These are phyloP conservation scores for Chloroclystis v-ata DNA, from an alignment of 2,888 invertebrate genomes.

Conservation along the genomic window DNA sequence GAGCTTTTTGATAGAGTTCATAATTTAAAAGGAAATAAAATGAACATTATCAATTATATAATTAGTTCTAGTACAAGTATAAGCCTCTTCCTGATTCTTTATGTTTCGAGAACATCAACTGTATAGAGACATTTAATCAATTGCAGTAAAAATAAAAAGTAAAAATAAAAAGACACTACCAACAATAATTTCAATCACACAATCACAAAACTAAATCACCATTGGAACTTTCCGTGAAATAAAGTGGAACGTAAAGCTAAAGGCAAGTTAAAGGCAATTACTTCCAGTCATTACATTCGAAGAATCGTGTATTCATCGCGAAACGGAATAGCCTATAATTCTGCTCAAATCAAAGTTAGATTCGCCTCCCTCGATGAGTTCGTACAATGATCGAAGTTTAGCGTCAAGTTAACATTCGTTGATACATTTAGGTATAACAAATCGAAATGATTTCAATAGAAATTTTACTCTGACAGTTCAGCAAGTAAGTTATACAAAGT, in stretches of 20 bases:
- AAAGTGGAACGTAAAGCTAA: slow-evolving; percentile 8
- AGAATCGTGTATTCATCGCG: slow-evolving; percentile 33
- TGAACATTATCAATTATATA: no score
- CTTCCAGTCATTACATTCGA: slow-evolving; percentile 30
- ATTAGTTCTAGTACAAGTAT: no score
- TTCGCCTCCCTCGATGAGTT: slow-evolving; percentile 31
- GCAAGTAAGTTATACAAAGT: not conserved
- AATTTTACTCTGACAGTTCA: not conserved
- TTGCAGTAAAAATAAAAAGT: no score
- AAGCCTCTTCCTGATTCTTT: no score
- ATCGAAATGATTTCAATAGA: not conserved
- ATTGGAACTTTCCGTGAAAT: not conserved
- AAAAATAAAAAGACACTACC: no score
- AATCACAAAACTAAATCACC: no score
- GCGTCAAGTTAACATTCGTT: not conserved
- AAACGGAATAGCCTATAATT: slow-evolving; percentile 33
- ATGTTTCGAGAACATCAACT: no score
- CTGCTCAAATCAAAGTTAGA: slow-evolving; percentile 44
- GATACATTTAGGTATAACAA: not conserved
- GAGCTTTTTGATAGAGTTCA: no score
- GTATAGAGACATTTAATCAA: no score
- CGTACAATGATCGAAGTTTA: slow-evolving; percentile 18
- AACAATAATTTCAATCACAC: no score
- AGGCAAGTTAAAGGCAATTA: slow-evolving; percentile 17
- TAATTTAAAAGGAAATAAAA: no score